Conservation (phyloP, 2,888 invertebrate species). For the Erebia epiphron region DNA sequence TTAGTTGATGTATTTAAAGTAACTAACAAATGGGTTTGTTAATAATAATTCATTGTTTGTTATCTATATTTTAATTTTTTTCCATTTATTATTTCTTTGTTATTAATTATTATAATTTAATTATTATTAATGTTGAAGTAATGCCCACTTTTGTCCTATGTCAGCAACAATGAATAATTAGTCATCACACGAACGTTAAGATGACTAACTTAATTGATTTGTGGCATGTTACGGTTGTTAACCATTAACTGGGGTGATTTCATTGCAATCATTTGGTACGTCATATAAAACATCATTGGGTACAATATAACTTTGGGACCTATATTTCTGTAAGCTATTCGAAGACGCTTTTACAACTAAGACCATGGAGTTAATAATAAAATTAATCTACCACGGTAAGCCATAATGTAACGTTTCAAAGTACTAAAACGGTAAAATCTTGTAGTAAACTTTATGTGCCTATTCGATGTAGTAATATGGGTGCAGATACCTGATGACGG, state of each 20-base stretch:
- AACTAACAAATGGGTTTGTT: slow-evolving; percentile 36
- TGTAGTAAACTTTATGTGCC: not conserved
- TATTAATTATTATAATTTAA: slow-evolving; percentile 23
- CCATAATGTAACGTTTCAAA: not conserved
- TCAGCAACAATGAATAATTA: slow-evolving; percentile 62
- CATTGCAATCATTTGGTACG: slow-evolving; percentile 45
- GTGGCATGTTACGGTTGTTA: slow-evolving; percentile 71
- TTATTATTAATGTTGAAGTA: slow-evolving; percentile 26
- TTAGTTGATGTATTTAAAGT: slow-evolving; percentile 3
- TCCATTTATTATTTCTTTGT: slow-evolving; percentile 11
- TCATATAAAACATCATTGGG: no score
- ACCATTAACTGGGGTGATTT: slow-evolving; percentile 67
- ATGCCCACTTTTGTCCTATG: slow-evolving; percentile 49
- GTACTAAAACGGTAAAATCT: not conserved
- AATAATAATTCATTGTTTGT: slow-evolving; percentile 7
- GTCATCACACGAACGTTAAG: slow-evolving; percentile 59
- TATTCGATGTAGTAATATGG: not conserved
- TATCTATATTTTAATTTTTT: slow-evolving; percentile 12
- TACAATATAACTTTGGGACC: slow-evolving; percentile 29
- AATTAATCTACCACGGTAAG: not conserved
- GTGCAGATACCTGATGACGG: not conserved
- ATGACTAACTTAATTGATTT: slow-evolving; percentile 78
- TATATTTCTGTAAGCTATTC: slow-evolving; percentile 23
- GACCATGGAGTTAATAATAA: not conserved
- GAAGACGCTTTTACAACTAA: slow-evolving; percentile 20